Evolutionary conservation across 2,888 invertebrate species (phyloP), one percentile per base, ranked within the genome.

Genomic region (Drosophila ustulata): DNA sequence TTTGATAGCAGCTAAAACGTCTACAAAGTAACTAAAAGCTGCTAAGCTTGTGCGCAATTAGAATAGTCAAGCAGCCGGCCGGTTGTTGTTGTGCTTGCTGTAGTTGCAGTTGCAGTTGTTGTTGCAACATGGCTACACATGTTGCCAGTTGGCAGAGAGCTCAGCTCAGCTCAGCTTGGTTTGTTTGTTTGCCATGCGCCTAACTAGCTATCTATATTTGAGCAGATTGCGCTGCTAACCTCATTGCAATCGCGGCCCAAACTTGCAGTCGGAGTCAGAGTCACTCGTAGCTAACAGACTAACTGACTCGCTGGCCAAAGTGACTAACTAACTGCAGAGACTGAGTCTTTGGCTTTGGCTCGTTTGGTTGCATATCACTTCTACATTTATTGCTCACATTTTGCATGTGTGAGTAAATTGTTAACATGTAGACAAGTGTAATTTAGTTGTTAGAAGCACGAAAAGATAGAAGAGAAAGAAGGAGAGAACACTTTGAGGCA

Each of bases 131-230:
- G 78, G 72, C 78, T 58, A 88, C 83, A 83, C 68, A 84, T 83
- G 83, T 83, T 88, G 86, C 71, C 65, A 73, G 80, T 65, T 71
- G 82, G 52, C 52, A 47, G 39, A 55, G 52, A 55, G 43, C 39
- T 52, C 46, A 53, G 51, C 43, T 50, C 25, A 23, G 46, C 37
- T 50, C 59, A 9, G 58, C 52, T 63, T 47, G 66, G 70, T 73
- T 67, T 63, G 62, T 61, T 67, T 52, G 66, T 57, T 64, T 58
- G 71, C 67, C 74, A 65, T 66, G 67, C 79, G 72, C 81, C 83
- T 89, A 88, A 89, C 83, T 89, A 87, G 82, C 83, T 84, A 89
- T 89, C 83, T 89, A 86, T 85, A 85, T 89, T 85, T 85, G 88
- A 86, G 88, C 82, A 82, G 89, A 88, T 85, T 86, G 89, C 88